Evolutionary conservation across 2,113 vertebrate genomes (phyloP).

Genomic region (Pholis gunnellus): DNA sequence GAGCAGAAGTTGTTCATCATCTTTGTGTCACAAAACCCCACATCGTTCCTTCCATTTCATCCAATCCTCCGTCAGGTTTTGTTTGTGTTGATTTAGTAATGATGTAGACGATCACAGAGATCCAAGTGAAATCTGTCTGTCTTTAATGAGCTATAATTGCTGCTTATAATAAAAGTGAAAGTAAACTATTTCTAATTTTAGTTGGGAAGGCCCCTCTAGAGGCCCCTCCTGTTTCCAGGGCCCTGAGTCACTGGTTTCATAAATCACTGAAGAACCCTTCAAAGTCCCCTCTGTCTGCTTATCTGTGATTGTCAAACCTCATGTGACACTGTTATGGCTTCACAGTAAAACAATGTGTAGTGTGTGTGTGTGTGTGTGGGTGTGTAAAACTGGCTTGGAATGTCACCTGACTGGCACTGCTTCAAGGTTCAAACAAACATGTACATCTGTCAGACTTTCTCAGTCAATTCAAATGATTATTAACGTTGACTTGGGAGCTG

Average conservation of each 20-base stretch:
- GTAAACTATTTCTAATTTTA: conserved; percentile 1
- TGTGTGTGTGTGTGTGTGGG: conserved; percentile 3
- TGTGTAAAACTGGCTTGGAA: not conserved
- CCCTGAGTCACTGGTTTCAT: conserved; percentile 14
- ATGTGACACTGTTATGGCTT: conserved; percentile 30
- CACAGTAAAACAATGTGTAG: conserved; percentile 41
- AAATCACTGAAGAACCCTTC: conserved; percentile 9
- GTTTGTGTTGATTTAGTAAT: conserved; percentile 23
- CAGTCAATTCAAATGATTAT: not conserved
- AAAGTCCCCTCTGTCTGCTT: conserved; percentile 22
- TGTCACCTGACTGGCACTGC: conserved; percentile 29
- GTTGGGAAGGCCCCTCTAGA: not conserved
- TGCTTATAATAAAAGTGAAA: conserved; percentile 40
- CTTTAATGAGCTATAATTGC: conserved; percentile 44
- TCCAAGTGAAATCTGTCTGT: conserved; percentile 9
- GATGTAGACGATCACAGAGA: conserved; percentile 8
- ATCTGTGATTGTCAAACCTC: conserved; percentile 33
- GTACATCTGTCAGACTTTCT: not conserved
- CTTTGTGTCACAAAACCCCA: conserved; percentile 9
- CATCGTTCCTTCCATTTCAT: not conserved
- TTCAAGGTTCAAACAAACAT: not conserved
- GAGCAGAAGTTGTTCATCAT: conserved; percentile 20
- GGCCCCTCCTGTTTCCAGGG: not conserved
- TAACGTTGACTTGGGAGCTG: too few relatives aligned
- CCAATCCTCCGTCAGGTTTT: not conserved